Percentiles rank a stretch among this genome's conserved stretches.
phyloP scores from a whole-genome alignment of 1,140 invertebrate species.

The Thaumetopoea pityocampa region DNA sequence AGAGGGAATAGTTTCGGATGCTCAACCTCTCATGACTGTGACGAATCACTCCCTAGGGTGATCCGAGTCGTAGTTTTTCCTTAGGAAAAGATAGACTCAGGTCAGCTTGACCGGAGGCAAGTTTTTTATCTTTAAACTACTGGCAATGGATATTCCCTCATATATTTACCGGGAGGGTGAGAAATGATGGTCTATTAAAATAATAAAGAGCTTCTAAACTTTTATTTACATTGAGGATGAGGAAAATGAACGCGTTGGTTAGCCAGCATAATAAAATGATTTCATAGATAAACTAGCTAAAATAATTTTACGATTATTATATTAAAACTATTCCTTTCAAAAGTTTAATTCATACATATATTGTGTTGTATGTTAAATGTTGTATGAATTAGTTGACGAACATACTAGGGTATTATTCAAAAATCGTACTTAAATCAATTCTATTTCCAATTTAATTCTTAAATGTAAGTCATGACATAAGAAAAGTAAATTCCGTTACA shows the following conservation, averaged over 20 bases:
- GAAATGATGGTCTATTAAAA: slow-evolving; percentile 17
- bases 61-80: slow-evolving; percentile 25
- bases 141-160: slow-evolving; percentile 13
- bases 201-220: slow-evolving; percentile 14
- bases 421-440: slow-evolving; percentile 33
- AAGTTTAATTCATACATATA: too few relatives aligned
- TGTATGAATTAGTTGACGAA: too few relatives aligned
- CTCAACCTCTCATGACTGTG: slow-evolving; percentile 27
- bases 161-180: slow-evolving; percentile 13
- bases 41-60: slow-evolving; percentile 45
- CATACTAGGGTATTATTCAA: too few relatives aligned
- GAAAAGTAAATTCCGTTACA: slow-evolving; percentile 51
- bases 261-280: too few relatives aligned
- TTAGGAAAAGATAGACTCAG: slow-evolving; percentile 21
- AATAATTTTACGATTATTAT: too few relatives aligned
- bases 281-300: too few relatives aligned
- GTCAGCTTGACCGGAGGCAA: slow-evolving; percentile 14
- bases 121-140: slow-evolving; percentile 21
- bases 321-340: too few relatives aligned
- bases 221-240: slow-evolving; percentile 13
- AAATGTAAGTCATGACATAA: slow-evolving; percentile 34
- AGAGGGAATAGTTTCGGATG: slow-evolving; percentile 23
- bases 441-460: slow-evolving; percentile 31
- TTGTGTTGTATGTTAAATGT: too few relatives aligned
- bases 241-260: slow-evolving; percentile 1